These are phyloP conservation scores for Cyrtonyx montezumae DNA, from an alignment of 2,113 vertebrate genomes.

Conservation along the genomic window DNA sequence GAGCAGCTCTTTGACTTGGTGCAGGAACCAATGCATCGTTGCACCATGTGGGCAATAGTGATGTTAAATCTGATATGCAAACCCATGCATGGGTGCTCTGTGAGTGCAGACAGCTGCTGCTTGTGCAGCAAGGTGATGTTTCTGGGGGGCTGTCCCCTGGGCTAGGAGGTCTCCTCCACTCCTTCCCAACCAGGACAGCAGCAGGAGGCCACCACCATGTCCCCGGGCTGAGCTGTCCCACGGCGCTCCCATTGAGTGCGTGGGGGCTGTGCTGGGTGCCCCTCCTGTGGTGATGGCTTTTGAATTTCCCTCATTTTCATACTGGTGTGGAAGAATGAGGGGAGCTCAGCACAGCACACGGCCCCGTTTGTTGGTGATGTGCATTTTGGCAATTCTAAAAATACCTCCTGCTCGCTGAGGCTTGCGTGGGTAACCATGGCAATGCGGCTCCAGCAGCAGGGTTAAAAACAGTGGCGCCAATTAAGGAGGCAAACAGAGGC, in stretches of 20 bases:
- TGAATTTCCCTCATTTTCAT: slow-evolving; percentile 57
- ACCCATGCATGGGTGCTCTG: too few species aligned
- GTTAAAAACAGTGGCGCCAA: slow-evolving; percentile 42
- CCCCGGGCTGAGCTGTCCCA: accelerated
- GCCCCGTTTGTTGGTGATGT: background rate
- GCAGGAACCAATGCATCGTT: background rate
- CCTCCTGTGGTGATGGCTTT: background rate
- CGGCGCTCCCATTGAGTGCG: background rate
- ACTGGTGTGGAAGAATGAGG: background rate
- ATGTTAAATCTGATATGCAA: background rate
- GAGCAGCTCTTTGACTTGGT: too few species aligned
- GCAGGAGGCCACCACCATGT: background rate
- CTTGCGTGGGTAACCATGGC: slow-evolving; percentile 4
- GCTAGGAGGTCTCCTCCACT: background rate
- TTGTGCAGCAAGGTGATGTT: background rate
- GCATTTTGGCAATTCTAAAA: slow-evolving; percentile 64
- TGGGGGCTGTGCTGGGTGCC: accelerated
- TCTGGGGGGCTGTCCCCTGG: background rate
- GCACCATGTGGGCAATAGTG: background rate
- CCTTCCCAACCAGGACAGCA: background rate
- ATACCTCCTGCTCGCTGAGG: background rate
- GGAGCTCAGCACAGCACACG: background rate
- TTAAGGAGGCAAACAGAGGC: background rate
- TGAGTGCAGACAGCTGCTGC: background rate
- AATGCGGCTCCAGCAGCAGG: slow-evolving; percentile 1